These are phyloP conservation scores for Melopsittacus undulatus DNA, from an alignment of 2,797 vertebrate genomes.

Conservation along the genomic window DNA sequence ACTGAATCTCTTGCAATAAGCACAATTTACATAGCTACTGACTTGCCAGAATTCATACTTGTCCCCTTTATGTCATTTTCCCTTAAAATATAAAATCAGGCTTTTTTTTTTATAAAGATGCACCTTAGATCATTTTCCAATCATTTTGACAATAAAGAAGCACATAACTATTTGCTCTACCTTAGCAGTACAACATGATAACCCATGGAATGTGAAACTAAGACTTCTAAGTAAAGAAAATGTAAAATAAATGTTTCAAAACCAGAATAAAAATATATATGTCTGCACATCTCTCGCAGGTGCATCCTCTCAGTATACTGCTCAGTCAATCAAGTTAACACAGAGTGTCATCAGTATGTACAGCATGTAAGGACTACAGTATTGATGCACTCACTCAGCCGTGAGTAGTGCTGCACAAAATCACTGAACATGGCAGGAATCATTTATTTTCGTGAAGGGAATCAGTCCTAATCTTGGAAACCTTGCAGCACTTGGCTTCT, in stretches of 20 bases:
- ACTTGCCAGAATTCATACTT: conserved; percentile 56
- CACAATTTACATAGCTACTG: conserved; percentile 59
- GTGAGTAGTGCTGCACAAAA: conserved; percentile 82
- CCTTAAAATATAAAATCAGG: conserved; percentile 63
- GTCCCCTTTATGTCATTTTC: conserved; percentile 66
- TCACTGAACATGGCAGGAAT: conserved; percentile 85
- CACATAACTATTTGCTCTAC: conserved; percentile 71
- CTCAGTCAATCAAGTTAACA: conserved; percentile 85
- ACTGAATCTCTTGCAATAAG: conserved; percentile 53
- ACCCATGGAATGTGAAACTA: conserved; percentile 67
- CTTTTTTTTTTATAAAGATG: conserved; percentile 34
- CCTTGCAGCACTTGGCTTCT: conserved; percentile 82
- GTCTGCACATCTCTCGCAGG: conserved; percentile 80
- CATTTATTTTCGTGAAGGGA: conserved; percentile 84
- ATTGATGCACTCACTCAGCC: conserved; percentile 84
- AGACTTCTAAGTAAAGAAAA: conserved; percentile 68
- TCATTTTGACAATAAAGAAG: conserved; percentile 77
- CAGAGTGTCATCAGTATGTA: conserved; percentile 84
- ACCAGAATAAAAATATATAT: conserved; percentile 76
- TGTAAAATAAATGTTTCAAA: conserved; percentile 74
- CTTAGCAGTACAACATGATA: conserved; percentile 70
- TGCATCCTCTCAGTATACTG: conserved; percentile 77
- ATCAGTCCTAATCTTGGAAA: conserved; percentile 84
- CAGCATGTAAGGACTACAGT: conserved; percentile 82
- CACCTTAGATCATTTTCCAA: conserved; percentile 67